Evolutionary conservation across 2,797 vertebrate species (phyloP), one percentile per base, ranked within the genome.

Genomic region (Chaetophractus vellerosus): DNA sequence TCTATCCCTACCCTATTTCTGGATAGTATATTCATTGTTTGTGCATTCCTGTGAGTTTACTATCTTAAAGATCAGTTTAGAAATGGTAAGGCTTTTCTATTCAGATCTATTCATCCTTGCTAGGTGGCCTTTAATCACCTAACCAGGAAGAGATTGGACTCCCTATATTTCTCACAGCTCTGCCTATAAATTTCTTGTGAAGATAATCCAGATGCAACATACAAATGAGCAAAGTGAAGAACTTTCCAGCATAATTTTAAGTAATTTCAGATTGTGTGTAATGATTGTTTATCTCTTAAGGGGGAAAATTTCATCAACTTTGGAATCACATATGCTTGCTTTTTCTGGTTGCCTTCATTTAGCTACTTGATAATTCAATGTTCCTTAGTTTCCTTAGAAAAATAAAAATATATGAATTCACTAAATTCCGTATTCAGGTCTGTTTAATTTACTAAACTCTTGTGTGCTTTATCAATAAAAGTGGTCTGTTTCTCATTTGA

Each of bases 401-500:
- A 92, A 38, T 38, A 88, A 24, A 26, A 88, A 68, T 59, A 36
- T n/a, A 31, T 61, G 26, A 12, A 68, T 69, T 86, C n/a, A 38
- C 16, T 23, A 41, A 71, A 66, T 33, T 74, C n/a, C n/a, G 38
- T 38, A 38, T 38, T 38, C 21, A 76, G 12, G 66, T 66, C 36
- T 90, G 16, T 26, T 87, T 0, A 31, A 88, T 84, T 48, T 64
- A 72, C 23, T 75, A 81, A 95, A 88, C 0, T n/a, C 69, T 45
- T 41, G 10, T 74, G 1, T 69, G 18, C 6, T n/a, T 48, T 21
- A 84, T 38, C 26, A 45, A 55, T 87, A 86, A 96, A 94, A 75
- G 19, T 48, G 24, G 33, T 48, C 26, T 87, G 28, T 66, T 94
- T 94, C 36, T 93, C 45, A 33, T 76, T 75, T 93, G 28, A 81